A percentile compares a stretch with the other conserved stretches of the same genome.
phyloP scores from a whole-genome alignment of 2,113 vertebrate genomes.

The Anolis carolinensis region DNA sequence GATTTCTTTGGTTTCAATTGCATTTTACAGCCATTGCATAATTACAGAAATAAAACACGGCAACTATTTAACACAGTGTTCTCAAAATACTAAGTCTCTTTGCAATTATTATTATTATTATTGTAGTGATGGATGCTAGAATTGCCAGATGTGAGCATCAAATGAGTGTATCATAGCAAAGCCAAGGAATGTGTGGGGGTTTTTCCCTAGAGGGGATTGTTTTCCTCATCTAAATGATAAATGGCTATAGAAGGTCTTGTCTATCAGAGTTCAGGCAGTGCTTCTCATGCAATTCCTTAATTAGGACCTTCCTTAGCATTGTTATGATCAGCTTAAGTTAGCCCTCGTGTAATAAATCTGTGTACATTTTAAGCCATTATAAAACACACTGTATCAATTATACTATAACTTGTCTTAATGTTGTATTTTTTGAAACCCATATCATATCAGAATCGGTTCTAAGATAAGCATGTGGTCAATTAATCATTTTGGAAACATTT shows the following conservation, averaged over 20 bases:
- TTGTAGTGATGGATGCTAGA: neutral
- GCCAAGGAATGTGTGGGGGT: neutral
- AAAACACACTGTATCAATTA: conserved; percentile 8
- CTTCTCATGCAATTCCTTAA: neutral
- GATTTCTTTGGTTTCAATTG: neutral
- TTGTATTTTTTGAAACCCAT: neutral
- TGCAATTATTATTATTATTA: conserved; percentile 2
- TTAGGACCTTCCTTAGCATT: neutral
- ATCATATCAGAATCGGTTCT: neutral
- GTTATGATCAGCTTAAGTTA: neutral
- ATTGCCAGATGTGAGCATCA: neutral
- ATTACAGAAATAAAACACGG: neutral
- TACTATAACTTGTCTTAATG: conserved; percentile 4
- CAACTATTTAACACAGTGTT: conserved; percentile 1
- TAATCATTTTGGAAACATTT: conserved; percentile 35
- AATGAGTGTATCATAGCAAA: neutral
- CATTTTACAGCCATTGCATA: neutral
- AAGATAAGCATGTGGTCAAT: neutral
- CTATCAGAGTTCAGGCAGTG: neutral
- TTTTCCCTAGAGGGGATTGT: neutral
- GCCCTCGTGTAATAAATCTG: neutral
- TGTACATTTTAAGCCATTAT: neutral
- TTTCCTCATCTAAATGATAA: neutral
- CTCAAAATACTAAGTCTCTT: neutral
- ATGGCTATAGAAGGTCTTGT: neutral